Percentiles rank a stretch among this genome's conserved stretches.
Evolutionary conservation across 2,113 vertebrate species (phyloP).

Genomic region (Thinocorus orbignyianus): DNA sequence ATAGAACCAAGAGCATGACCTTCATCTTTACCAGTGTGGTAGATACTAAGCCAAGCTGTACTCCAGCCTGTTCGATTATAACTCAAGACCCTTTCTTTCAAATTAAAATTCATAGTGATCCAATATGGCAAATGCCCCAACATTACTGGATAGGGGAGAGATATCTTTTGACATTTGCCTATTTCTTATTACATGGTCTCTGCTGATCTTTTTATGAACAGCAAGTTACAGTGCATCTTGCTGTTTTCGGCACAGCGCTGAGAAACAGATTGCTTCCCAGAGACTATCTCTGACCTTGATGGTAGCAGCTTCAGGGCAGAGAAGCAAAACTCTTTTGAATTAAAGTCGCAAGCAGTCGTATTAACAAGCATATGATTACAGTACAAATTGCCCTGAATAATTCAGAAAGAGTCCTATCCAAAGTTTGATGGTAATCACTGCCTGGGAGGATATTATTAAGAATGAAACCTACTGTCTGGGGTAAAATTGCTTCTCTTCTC

Average conservation of each 20-base stretch:
- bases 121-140: neutral
- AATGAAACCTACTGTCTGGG: neutral
- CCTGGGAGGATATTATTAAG: neutral
- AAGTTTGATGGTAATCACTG: slow-evolving; percentile 38
- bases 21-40: neutral
- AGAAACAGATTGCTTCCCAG: slow-evolving; percentile 13
- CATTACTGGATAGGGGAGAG: accelerated
- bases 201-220: neutral
- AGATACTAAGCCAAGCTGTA: neutral
- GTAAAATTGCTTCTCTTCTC: neutral
- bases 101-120: neutral
- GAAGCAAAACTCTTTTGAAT: slow-evolving; percentile 31
- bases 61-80: neutral
- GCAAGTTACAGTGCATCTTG: neutral
- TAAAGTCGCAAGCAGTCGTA: neutral
- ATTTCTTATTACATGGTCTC: neutral
- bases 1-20: neutral
- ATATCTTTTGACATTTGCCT: neutral
- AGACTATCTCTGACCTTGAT: slow-evolving; percentile 30
- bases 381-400: slow-evolving; percentile 64
- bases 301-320: slow-evolving; percentile 32
- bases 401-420: slow-evolving; percentile 15
- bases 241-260: neutral
- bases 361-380: slow-evolving; percentile 62
- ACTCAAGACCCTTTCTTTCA: neutral